Evolutionary conservation across 2,113 vertebrate species (phyloP), one percentile per base, ranked within the genome.

Genomic region (Brienomyrus longianalis): DNA sequence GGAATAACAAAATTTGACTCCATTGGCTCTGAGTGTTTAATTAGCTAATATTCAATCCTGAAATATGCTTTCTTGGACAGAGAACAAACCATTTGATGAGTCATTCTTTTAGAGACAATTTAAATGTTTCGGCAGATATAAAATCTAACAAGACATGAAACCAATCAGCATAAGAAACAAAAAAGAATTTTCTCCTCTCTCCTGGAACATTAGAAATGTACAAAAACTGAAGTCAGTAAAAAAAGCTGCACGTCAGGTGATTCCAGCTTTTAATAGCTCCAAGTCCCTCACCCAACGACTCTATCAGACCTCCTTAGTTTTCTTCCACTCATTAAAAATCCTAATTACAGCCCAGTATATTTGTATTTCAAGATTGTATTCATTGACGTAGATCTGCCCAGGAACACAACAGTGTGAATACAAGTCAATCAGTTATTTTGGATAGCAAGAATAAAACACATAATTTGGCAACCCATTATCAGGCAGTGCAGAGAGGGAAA

Each of bases 401-500:
- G 84, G 89, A 92, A 90, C 66, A 88, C 70, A 27, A 62, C 86
- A 85, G 90, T 92, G 88, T 92, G 90, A 92, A 91, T 92, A 92
- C 95, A 88, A 94, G 94, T 95, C 93, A 94, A 94, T 95, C 91
- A 93, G 94, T 93, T 92, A 91, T 93, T 93, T 93, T 23, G 23
- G 91, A 95, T 93, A 94, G 94, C 92, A 94, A 92, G 92, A 94
- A 93, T 92, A 92, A 85, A 90, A 92, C 88, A 91, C 91, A 92
- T 93, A 89, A 94, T 93, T 93, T 88, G 83, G 94, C 93, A 95
- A 88, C 92, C 89, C 93, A 96, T 95, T 97, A 96, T 96, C 95
- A 95, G 94, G 54, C 92, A 92, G 91, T 92, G 95, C 93, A 95
- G 94, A 93, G 95, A 94, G 93, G 91, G 92, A 94, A 92, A 95